Conservation (phyloP, 2,113 vertebrate genomes). For the Lasiurus borealis region DNA sequence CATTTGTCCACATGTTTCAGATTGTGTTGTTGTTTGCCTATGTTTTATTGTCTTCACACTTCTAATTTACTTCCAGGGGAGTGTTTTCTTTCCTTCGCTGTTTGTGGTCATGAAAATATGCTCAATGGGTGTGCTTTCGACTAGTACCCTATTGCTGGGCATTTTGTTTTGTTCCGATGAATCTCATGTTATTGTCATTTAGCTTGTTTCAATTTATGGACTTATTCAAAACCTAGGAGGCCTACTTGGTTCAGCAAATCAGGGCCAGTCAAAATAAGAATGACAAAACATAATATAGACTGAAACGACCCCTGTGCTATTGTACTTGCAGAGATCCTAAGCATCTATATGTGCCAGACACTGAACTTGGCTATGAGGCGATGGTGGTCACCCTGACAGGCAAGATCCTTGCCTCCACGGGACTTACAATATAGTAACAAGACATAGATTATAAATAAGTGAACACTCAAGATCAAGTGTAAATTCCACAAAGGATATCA, state of each 20-base stretch:
- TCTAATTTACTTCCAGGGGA: slow-evolving; percentile 65
- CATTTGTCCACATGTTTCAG: slow-evolving; percentile 7
- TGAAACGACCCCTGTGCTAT: not conserved
- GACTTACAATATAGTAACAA: not conserved
- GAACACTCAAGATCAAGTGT: not conserved
- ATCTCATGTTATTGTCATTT: slow-evolving; percentile 17
- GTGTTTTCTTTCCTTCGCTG: slow-evolving; percentile 49
- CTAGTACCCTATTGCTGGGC: not conserved
- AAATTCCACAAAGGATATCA: not conserved
- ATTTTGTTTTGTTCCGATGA: slow-evolving; percentile 53
- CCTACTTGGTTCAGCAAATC: not conserved
- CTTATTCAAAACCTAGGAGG: not conserved
- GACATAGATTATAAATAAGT: not conserved
- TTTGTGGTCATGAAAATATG: slow-evolving; percentile 45
- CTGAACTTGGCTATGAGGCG: not conserved
- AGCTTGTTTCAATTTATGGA: not conserved
- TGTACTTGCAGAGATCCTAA: not conserved
- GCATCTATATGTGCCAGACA: too few species aligned
- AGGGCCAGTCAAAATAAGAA: not conserved
- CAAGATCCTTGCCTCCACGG: not conserved
- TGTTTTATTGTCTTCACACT: slow-evolving; percentile 65
- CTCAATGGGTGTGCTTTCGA: slow-evolving; percentile 47
- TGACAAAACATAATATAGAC: not conserved
- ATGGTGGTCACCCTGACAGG: too few species aligned
- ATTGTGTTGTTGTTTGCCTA: slow-evolving; percentile 27